Evolutionary conservation across 2,888 invertebrate genomes (phyloP), one percentile per base, ranked within the genome.

Genomic region (Apamea monoglypha): DNA sequence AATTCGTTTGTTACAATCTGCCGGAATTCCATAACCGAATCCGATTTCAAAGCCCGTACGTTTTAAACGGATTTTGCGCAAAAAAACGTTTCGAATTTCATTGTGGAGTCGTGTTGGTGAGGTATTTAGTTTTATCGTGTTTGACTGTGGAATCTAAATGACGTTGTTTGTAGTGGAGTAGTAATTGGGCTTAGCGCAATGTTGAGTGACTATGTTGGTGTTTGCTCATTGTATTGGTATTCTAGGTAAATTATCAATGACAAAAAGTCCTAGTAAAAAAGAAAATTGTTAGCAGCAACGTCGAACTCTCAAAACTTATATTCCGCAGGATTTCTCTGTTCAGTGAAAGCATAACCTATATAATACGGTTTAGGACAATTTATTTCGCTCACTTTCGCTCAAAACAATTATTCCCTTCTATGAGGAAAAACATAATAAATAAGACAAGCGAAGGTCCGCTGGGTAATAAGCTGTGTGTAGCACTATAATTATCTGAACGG

Each of bases 1-100:
- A 89, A 89, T 82, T 72, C 88, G 77, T 87, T 85, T 89, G 85
- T 85, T 44, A 79, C 82, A 82, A 81, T 79, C 76, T 71, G 66
- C n/a, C 44, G 50, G 68, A 78, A 89, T 89, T 89, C 76, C 87
- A 87, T 82, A 87, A 82, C 87, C 76, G 85, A 81, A 87, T 82
- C 77, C 63, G 71, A 79, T 87, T 84, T 61, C 29, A 76, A 78
- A 66, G 78, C 73, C 47, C 69, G 61, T n/a, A n/a, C 56, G 66
- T 40, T 80, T 82, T 74, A 85, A 89, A 72, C 21, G 76, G 80
- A 81, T 82, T 89, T 69, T 14, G 32, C 7, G 59, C 56, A 72
- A 85, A 87, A 47, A 80, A 84, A 67, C 10, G 61, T 76, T 74
- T 70, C 40, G 29, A 64, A 74, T 84, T 83, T 63, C 36, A 61